A percentile compares a stretch with the other conserved stretches of the same genome.
Conservation (phyloP, 2,113 vertebrate genomes). For the Hydrolagus affinis region DNA sequence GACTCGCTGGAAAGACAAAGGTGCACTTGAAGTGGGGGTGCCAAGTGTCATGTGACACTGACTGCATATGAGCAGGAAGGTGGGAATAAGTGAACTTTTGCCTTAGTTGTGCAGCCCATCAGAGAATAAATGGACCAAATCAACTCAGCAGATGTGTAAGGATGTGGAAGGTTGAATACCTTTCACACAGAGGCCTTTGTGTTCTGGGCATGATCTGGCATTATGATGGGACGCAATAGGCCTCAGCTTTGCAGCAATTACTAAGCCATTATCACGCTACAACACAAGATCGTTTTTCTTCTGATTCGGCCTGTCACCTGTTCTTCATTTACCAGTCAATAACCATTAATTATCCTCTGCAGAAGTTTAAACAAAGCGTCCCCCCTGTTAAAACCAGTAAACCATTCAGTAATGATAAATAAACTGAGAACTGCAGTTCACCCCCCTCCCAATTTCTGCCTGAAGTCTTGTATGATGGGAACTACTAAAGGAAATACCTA, state of each 20-base stretch:
- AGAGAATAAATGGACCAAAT: conserved; percentile 89
- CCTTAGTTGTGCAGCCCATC: conserved; percentile 79
- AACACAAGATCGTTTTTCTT: conserved; percentile 72
- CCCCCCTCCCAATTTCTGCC: conserved; percentile 42
- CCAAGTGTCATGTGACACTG: conserved; percentile 62
- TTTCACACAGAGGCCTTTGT: conserved; percentile 85
- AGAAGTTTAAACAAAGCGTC: conserved; percentile 64
- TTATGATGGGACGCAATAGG: conserved; percentile 53
- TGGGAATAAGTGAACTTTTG: conserved; percentile 80
- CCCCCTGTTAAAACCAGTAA: conserved; percentile 59
- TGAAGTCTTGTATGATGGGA: conserved; percentile 48
- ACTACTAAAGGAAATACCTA: conserved; percentile 66
- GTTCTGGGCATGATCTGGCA: conserved; percentile 67
- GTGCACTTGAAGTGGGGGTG: conserved; percentile 40
- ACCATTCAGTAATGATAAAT: conserved; percentile 62
- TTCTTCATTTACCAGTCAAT: conserved; percentile 75
- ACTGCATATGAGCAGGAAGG: conserved; percentile 81
- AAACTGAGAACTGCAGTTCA: conserved; percentile 53
- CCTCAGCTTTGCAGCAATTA: conserved; percentile 65
- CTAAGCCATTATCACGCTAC: conserved; percentile 71
- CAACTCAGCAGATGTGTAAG: conserved; percentile 67
- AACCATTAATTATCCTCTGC: conserved; percentile 67
- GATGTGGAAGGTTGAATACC: conserved; percentile 56
- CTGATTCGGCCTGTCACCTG: conserved; percentile 69
- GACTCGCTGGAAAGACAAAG: conserved; percentile 22